Percentiles rank a stretch among this genome's conserved stretches.
Evolutionary conservation across 2,113 vertebrate species (phyloP).

Genomic region (Vombatus ursinus): DNA sequence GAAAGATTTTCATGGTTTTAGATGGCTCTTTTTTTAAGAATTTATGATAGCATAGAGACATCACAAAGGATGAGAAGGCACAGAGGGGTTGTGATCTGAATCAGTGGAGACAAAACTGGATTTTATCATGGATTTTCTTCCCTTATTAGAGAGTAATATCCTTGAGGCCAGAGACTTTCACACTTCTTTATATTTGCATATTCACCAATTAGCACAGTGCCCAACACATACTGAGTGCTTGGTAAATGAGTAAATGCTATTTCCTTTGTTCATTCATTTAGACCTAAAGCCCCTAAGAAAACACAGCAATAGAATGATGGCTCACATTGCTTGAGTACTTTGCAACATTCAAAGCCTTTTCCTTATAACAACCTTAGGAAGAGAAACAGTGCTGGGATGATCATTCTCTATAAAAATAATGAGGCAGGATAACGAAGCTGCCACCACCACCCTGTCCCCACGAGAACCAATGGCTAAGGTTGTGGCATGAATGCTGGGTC

Average conservation of each 20-base stretch:
- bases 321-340: neutral
- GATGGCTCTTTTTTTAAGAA: neutral
- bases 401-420: neutral
- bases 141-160: neutral
- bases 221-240: neutral
- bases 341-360: neutral
- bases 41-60: neutral
- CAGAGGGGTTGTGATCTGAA: neutral
- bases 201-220: neutral
- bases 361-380: neutral
- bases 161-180: neutral
- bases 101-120: neutral
- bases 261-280: neutral
- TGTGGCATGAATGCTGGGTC: neutral
- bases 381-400: neutral
- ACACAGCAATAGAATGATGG: neutral
- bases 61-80: neutral
- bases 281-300: neutral
- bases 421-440: neutral
- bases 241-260: neutral
- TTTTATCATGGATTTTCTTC: neutral
- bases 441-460: neutral
- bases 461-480: fast-evolving
- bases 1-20: neutral
- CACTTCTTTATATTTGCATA: neutral